Conservation (phyloP, 2,113 vertebrate species). For the Grallaria varia region DNA sequence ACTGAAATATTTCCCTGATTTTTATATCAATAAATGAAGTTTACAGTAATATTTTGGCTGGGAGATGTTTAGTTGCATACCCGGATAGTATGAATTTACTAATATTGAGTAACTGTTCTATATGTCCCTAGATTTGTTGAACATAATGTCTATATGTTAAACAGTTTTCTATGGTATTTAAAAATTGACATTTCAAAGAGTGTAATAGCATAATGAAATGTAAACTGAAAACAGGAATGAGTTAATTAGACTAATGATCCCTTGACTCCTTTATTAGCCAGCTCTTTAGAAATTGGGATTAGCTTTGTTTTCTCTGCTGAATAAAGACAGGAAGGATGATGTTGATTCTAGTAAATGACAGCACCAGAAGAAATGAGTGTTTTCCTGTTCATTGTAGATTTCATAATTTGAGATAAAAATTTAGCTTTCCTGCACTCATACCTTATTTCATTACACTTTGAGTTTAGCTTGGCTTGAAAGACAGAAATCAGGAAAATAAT, state of each 20-base stretch:
- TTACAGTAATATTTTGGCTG: neutral
- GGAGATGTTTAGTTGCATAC: neutral
- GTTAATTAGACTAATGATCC: slow-evolving; percentile 76
- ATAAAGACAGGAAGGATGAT: slow-evolving; percentile 69
- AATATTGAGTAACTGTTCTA: slow-evolving; percentile 38
- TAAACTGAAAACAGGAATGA: slow-evolving; percentile 72
- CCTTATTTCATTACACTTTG: neutral
- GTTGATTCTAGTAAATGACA: slow-evolving; percentile 73
- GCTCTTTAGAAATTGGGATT: slow-evolving; percentile 73
- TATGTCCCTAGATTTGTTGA: slow-evolving; percentile 27
- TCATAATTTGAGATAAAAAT: slow-evolving; percentile 47
- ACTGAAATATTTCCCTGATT: neutral
- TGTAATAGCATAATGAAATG: slow-evolving; percentile 73
- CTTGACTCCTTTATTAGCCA: slow-evolving; percentile 72
- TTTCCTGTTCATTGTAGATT: slow-evolving; percentile 42
- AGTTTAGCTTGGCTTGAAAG: neutral
- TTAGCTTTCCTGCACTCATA: neutral
- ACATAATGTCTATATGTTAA: slow-evolving; percentile 47
- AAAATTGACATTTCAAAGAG: slow-evolving; percentile 68
- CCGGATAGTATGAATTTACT: neutral
- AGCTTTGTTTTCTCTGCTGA: slow-evolving; percentile 72
- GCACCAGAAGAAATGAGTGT: slow-evolving; percentile 61
- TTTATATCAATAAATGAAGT: neutral
- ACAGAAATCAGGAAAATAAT: neutral
- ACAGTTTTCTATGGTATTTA: slow-evolving; percentile 67